These are phyloP conservation scores for Hiodon tergisus DNA, from an alignment of 2,113 vertebrate species.

Conservation along the genomic window DNA sequence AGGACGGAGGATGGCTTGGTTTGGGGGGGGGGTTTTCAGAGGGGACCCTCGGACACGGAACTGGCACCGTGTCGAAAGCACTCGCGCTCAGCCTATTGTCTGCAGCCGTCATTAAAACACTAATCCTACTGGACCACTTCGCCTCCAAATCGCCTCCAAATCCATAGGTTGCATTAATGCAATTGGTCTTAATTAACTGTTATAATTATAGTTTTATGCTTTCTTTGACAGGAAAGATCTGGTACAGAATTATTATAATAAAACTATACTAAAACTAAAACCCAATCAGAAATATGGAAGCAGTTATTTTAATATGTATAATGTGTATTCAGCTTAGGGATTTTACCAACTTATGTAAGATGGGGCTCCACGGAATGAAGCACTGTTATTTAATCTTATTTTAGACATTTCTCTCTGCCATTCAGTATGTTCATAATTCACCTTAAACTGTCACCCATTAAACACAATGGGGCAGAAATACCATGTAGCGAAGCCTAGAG, in stretches of 20 bases:
- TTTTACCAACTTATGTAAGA: not conserved
- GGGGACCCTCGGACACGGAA: not conserved
- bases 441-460: not conserved
- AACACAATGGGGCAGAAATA: not conserved
- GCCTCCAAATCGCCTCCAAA: constrained; percentile 4
- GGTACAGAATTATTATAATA: constrained; percentile 1
- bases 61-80: constrained; percentile 2
- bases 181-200: not conserved
- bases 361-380: not conserved
- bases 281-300: not conserved
- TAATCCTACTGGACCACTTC: constrained; percentile 17
- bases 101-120: constrained; percentile 8
- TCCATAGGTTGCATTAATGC: constrained; percentile 8
- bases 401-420: too few relatives aligned
- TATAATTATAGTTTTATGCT: constrained; percentile 7
- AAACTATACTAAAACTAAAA: not conserved
- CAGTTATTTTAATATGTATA: not conserved
- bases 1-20: too few relatives aligned
- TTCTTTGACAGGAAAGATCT: not conserved
- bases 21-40: not conserved
- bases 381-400: not conserved
- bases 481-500: not conserved
- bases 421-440: not conserved
- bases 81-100: constrained; percentile 15
- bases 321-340: not conserved